phyloP scores from a whole-genome alignment of 2,797 vertebrate genomes.

The Scleropages formosus region DNA sequence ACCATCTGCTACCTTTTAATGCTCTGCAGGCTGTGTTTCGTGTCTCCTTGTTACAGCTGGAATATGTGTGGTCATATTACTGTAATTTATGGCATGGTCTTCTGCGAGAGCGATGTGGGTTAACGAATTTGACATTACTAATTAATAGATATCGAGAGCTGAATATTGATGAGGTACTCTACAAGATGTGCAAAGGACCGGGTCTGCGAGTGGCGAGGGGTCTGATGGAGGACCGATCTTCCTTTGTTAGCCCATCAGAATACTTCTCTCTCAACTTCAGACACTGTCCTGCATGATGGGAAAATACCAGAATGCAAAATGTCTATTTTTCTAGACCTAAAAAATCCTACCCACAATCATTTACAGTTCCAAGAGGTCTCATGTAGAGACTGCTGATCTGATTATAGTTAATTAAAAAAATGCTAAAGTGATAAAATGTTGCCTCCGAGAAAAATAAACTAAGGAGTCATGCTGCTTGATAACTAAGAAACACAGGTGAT shows the following conservation, averaged over 20 bases:
- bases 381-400: conserved; percentile 39
- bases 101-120: conserved; percentile 78
- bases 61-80: conserved; percentile 73
- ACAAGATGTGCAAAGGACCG: conserved; percentile 49
- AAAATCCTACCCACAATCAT: conserved; percentile 14
- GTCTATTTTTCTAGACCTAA: not conserved
- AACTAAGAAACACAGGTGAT: conserved; percentile 28
- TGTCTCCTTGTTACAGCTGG: conserved; percentile 73
- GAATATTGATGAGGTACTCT: conserved; percentile 88
- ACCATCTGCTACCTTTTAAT: no score
- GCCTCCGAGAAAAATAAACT: conserved; percentile 21
- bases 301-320: not conserved
- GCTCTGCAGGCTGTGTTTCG: conserved; percentile 58
- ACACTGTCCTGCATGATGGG: not conserved
- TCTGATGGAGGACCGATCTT: conserved; percentile 21
- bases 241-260: not conserved
- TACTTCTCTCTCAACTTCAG: not conserved
- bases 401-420: conserved; percentile 37
- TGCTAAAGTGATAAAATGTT: conserved; percentile 27
- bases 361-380: conserved; percentile 37
- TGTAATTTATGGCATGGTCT: conserved; percentile 73
- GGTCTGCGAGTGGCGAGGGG: conserved; percentile 32
- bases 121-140: conserved; percentile 97
- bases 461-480: conserved; percentile 16
- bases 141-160: conserved; percentile 93